Conservation (phyloP, 2,888 invertebrate species). For the Pristionchus maxplancki region DNA sequence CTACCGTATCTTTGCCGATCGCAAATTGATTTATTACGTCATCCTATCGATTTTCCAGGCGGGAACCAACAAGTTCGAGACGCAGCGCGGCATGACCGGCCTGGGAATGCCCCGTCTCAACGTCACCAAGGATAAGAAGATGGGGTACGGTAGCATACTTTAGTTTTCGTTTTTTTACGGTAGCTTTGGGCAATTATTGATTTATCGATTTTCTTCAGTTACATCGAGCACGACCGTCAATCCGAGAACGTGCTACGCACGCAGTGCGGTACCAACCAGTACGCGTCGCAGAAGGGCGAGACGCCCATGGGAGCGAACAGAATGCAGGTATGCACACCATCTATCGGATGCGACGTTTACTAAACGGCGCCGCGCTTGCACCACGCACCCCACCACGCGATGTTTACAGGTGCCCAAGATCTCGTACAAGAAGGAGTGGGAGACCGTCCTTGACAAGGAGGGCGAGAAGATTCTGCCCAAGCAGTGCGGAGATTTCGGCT, state of each 20-base stretch:
- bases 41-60: constrained; percentile 58
- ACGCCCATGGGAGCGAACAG: constrained; percentile 75
- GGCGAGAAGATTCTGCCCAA: constrained; percentile 77
- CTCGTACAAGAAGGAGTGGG: constrained; percentile 76
- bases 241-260: constrained; percentile 74
- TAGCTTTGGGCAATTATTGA: background rate
- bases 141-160: constrained; percentile 60
- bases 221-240: constrained; percentile 74
- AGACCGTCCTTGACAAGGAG: constrained; percentile 76
- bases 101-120: constrained; percentile 76
- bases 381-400: background rate
- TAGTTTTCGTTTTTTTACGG: background rate
- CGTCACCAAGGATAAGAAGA: constrained; percentile 76
- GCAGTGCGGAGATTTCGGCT: constrained; percentile 76
- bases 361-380: background rate
- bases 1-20: background rate
- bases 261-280: constrained; percentile 77
- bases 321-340: constrained; percentile 59
- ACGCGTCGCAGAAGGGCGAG: constrained; percentile 76
- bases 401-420: constrained; percentile 69
- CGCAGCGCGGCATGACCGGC: constrained; percentile 76
- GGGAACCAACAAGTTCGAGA: constrained; percentile 77
- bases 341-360: background rate
- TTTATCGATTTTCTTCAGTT: constrained; percentile 59
- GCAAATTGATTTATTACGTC: background rate